Evolutionary conservation across 2,888 invertebrate species (phyloP).

Genomic region (Heliconius cydno): DNA sequence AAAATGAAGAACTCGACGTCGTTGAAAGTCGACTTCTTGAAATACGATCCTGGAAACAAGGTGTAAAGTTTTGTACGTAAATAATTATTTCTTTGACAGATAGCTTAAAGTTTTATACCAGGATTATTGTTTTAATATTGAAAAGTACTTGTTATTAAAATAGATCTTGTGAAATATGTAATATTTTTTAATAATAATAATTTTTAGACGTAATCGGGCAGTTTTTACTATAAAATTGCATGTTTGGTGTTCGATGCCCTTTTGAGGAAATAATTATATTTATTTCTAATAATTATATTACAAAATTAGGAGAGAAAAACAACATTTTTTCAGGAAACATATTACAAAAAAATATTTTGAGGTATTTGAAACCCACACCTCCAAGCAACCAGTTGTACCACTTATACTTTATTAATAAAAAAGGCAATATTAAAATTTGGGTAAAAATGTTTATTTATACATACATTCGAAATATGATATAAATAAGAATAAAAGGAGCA

Average conservation of each 20-base stretch:
- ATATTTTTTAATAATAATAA: background rate
- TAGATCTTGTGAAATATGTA: background rate
- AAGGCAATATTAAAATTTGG: no score
- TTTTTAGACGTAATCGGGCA: no score
- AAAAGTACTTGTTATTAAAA: background rate
- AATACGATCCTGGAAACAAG: background rate
- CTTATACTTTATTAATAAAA: no score
- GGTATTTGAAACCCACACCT: no score
- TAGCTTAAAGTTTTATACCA: background rate
- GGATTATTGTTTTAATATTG: background rate
- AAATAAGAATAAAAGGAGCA: slow-evolving; percentile 3
- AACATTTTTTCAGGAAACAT: no score
- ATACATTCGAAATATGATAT: background rate
- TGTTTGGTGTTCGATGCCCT: no score
- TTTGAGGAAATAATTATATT: no score
- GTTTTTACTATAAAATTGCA: no score
- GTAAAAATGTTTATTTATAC: background rate
- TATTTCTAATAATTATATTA: no score
- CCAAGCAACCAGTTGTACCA: no score
- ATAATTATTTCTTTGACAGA: background rate
- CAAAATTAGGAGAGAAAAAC: no score
- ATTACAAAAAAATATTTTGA: no score
- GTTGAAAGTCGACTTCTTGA: background rate
- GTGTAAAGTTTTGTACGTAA: background rate
- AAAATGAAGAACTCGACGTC: slow-evolving; percentile 4